Conservation (phyloP, 2,113 vertebrate species). For the Triplophysa rosa region DNA sequence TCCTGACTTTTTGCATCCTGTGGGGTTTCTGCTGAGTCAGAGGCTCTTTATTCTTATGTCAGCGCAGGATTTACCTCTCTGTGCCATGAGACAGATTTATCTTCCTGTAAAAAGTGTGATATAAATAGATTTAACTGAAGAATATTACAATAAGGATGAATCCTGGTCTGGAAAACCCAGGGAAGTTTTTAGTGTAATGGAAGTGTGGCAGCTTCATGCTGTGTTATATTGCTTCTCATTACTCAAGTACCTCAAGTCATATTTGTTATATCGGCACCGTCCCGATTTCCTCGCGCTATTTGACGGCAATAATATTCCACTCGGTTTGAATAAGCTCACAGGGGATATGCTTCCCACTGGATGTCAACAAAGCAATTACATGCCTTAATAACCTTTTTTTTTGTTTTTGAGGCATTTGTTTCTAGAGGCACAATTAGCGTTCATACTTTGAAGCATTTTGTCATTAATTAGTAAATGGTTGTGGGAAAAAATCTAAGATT, state of each 20-base stretch:
- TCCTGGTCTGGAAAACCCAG: conserved; percentile 60
- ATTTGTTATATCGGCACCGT: conserved; percentile 48
- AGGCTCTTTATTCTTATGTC: conserved; percentile 28
- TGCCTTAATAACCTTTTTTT: conserved; percentile 12
- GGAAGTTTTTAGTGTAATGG: conserved; percentile 39
- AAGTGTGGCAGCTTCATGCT: conserved; percentile 50
- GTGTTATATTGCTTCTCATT: conserved; percentile 53
- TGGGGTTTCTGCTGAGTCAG: conserved; percentile 37
- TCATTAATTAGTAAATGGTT: neutral
- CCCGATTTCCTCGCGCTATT: conserved; percentile 39
- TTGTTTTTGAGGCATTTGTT: neutral
- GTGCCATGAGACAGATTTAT: conserved; percentile 37
- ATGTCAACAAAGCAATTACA: conserved; percentile 36
- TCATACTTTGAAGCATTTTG: conserved; percentile 11
- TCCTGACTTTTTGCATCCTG: conserved; percentile 12
- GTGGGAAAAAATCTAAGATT: neutral
- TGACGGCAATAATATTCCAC: conserved; percentile 41
- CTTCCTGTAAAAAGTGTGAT: conserved; percentile 51
- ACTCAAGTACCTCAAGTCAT: conserved; percentile 39
- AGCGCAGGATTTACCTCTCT: conserved; percentile 35
- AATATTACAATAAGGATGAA: conserved; percentile 63
- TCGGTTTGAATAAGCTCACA: conserved; percentile 34
- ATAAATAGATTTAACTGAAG: conserved; percentile 66
- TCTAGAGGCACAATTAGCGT: neutral
- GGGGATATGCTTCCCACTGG: conserved; percentile 31